A percentile compares a stretch with the other conserved stretches of the same genome.
Evolutionary conservation across 2,113 vertebrate genomes (phyloP).

Genomic region (Ictalurus furcatus): DNA sequence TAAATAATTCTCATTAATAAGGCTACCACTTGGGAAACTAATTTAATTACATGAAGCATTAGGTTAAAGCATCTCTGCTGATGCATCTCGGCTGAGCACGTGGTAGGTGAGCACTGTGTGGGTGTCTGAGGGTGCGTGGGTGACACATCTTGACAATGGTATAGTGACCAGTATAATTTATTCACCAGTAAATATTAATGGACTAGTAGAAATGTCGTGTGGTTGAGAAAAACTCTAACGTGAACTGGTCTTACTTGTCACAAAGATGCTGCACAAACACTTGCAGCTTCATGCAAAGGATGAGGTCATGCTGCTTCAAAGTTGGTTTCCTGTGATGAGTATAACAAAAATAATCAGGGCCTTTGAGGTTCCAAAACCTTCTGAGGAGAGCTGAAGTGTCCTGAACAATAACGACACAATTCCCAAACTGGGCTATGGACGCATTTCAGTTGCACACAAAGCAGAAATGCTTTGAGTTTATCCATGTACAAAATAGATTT

Average conservation of each 20-base stretch:
- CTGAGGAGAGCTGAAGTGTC: background rate
- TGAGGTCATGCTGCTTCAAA: background rate
- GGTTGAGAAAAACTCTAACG: background rate
- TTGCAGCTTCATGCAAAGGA: background rate
- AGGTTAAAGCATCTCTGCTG: slow-evolving; percentile 14
- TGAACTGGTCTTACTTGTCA: background rate
- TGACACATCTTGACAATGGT: background rate
- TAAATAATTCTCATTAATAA: slow-evolving; percentile 30
- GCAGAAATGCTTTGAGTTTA: background rate
- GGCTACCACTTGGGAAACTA: slow-evolving; percentile 19
- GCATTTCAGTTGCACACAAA: background rate
- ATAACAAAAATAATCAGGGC: background rate
- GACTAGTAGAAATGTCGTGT: background rate
- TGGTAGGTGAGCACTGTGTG: background rate
- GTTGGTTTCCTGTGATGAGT: background rate
- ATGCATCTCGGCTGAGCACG: background rate
- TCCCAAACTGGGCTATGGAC: background rate
- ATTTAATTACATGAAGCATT: slow-evolving; percentile 24
- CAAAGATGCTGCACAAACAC: background rate
- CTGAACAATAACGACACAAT: background rate
- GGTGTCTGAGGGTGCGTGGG: background rate
- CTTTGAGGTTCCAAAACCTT: background rate
- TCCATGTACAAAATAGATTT: background rate
- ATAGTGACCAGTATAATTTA: background rate
- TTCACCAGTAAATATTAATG: background rate